phyloP scores from a whole-genome alignment of 2,797 vertebrate species.

The Mormyrops attenuatus region DNA sequence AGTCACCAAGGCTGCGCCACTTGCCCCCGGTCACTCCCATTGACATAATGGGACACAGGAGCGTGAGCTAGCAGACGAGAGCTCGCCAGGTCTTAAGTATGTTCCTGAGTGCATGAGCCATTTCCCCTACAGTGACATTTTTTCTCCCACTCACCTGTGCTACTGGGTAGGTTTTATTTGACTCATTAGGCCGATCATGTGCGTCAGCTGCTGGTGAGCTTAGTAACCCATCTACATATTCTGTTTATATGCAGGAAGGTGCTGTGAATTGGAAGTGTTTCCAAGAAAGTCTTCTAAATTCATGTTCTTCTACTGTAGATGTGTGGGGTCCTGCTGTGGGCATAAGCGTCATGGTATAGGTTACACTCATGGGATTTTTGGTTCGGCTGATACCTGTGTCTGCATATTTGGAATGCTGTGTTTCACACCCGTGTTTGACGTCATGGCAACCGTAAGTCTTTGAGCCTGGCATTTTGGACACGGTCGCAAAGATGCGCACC shows the following conservation, averaged over 20 bases:
- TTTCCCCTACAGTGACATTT: neutral
- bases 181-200: neutral
- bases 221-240: neutral
- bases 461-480: neutral
- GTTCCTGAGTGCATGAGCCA: neutral
- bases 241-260: neutral
- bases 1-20: conserved; percentile 9
- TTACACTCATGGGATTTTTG: neutral
- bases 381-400: neutral
- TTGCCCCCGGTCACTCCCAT: conserved; percentile 6
- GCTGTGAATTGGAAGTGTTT: neutral
- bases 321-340: neutral
- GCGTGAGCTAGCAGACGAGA: neutral
- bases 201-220: neutral
- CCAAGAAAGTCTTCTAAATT: neutral
- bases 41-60: conserved; percentile 25
- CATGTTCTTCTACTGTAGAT: neutral
- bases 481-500: neutral
- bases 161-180: neutral
- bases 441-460: neutral
- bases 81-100: conserved; percentile 17
- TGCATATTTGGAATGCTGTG: neutral
- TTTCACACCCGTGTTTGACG: neutral
- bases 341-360: neutral
- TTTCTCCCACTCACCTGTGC: neutral